A percentile compares a stretch with the other conserved stretches of the same genome.
phyloP scores from a whole-genome alignment of 2,797 vertebrate genomes.

The Pseudochaenichthys georgianus region DNA sequence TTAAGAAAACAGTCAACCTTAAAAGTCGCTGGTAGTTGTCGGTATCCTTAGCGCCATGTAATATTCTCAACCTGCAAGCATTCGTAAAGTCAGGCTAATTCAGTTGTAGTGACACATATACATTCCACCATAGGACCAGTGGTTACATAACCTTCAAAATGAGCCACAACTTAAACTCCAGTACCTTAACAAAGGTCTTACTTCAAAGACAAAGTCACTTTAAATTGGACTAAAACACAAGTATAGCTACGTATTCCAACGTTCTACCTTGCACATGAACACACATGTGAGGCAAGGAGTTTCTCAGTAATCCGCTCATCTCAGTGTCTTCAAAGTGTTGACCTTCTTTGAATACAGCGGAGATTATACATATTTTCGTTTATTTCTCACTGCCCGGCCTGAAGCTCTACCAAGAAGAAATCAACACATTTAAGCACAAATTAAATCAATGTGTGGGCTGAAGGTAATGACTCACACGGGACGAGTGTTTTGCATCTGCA shows the following conservation, averaged over 20 bases:
- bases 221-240: not conserved
- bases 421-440: conserved; percentile 4
- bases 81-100: too few species aligned
- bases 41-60: too few species aligned
- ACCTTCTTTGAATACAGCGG: conserved; percentile 30
- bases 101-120: too few species aligned
- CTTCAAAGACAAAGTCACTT: too few species aligned
- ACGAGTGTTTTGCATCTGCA: conserved; percentile 23
- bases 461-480: conserved; percentile 52
- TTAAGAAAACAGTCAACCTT: too few species aligned
- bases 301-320: conserved; percentile 48
- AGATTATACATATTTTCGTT: conserved; percentile 6
- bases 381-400: not conserved
- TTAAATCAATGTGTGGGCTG: conserved; percentile 25
- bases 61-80: too few species aligned
- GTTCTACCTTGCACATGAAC: not conserved
- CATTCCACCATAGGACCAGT: too few species aligned
- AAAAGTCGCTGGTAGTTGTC: too few species aligned
- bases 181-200: too few species aligned
- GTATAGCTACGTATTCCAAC: not conserved
- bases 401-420: conserved; percentile 39
- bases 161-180: too few species aligned
- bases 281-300: not conserved
- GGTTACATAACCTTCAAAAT: too few species aligned
- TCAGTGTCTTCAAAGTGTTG: not conserved